Evolutionary conservation across 1,140 invertebrate species (phyloP).

Genomic region (Drosophila paulistorum): DNA sequence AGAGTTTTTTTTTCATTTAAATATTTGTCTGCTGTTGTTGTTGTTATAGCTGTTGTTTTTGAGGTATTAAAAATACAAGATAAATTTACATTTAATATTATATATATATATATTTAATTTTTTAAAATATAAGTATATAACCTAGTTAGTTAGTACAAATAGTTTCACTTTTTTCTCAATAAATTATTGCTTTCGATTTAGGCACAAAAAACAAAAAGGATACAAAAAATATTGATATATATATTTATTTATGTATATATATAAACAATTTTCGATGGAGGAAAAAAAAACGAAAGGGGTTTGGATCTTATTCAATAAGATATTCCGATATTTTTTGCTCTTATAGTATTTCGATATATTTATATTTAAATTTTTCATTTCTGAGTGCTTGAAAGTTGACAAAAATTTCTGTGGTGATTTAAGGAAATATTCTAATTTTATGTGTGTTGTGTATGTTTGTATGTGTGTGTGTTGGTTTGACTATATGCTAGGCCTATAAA

Average conservation of each 20-base stretch:
- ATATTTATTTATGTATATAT: not conserved
- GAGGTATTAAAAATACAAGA: constrained; percentile 82
- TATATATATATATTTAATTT: constrained; percentile 60
- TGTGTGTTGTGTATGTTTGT: constrained; percentile 14
- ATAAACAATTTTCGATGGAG: constrained; percentile 3
- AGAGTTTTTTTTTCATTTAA: not conserved
- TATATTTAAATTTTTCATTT: constrained; percentile 37
- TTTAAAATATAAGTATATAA: constrained; percentile 55
- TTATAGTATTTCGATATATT: constrained; percentile 20
- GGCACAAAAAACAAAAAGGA: constrained; percentile 7
- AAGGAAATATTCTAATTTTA: constrained; percentile 61
- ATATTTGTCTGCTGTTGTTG: constrained; percentile 5
- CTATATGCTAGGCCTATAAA: constrained; percentile 61
- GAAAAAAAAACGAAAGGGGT: not conserved
- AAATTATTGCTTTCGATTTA: constrained; percentile 45
- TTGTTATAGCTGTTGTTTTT: constrained; percentile 42
- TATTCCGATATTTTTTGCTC: not conserved
- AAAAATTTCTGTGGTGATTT: constrained; percentile 63
- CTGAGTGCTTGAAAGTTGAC: constrained; percentile 50
- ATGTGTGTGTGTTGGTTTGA: constrained; percentile 35
- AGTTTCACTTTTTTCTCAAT: constrained; percentile 49
- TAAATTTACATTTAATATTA: constrained; percentile 81
- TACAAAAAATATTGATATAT: constrained; percentile 2
- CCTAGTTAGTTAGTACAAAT: constrained; percentile 72
- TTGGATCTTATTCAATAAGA: not conserved